Percentiles rank a stretch among this genome's conserved stretches.
These are phyloP conservation scores for Myodes glareolus DNA, from an alignment of 2,113 vertebrate species.

Conservation along the genomic window DNA sequence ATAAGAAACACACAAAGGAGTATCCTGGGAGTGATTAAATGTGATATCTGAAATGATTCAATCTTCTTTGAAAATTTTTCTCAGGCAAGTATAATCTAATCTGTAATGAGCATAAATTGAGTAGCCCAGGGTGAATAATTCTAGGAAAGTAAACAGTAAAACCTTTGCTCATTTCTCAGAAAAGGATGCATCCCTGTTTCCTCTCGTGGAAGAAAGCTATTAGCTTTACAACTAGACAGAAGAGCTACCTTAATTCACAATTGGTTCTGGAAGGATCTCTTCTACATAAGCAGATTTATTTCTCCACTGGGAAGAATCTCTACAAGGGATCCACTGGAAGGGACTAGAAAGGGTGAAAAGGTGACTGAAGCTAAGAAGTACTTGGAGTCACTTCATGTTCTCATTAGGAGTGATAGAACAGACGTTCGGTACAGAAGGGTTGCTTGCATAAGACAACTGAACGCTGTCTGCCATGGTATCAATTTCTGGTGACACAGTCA, in stretches of 20 bases:
- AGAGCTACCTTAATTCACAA: background rate
- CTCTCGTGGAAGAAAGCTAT: background rate
- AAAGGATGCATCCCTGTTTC: background rate
- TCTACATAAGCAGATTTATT: background rate
- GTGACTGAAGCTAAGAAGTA: background rate
- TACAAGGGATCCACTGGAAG: background rate
- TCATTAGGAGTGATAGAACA: background rate
- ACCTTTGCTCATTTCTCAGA: background rate
- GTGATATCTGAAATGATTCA: background rate
- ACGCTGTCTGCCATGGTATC: background rate
- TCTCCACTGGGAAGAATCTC: background rate
- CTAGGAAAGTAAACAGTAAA: background rate
- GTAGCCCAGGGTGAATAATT: background rate
- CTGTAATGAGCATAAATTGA: slow-evolving; percentile 21
- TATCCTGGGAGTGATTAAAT: slow-evolving; percentile 7
- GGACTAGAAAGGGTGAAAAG: background rate
- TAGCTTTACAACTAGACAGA: background rate
- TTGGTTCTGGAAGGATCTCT: slow-evolving; percentile 17
- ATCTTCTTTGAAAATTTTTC: background rate
- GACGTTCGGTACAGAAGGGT: background rate
- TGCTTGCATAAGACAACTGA: background rate
- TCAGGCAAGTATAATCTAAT: background rate
- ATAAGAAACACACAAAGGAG: background rate
- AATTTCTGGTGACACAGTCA: background rate
- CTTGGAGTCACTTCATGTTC: background rate